Percentiles rank a stretch among this genome's conserved stretches.
phyloP scores from a whole-genome alignment of 2,113 vertebrate genomes.

The Oreochromis aureus region DNA sequence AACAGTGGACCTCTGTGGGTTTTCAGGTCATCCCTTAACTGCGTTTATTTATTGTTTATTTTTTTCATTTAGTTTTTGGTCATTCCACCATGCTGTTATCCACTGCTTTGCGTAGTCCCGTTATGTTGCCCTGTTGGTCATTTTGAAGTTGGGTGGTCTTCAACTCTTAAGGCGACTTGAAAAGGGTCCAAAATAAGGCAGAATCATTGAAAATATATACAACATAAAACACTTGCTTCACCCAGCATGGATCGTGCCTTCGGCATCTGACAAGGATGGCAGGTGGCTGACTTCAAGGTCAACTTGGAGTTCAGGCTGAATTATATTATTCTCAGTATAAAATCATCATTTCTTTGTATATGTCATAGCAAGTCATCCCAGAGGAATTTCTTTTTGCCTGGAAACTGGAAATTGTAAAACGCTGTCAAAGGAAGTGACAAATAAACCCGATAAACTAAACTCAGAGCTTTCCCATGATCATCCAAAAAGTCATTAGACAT shows the following conservation, averaged over 20 bases:
- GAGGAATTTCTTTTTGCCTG: not conserved
- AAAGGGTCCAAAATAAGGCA: not conserved
- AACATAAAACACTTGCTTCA: not conserved
- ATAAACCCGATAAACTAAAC: not conserved
- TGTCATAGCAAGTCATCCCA: not conserved
- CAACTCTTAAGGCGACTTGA: not conserved
- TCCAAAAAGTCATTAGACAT: not conserved
- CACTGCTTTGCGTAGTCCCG: not conserved
- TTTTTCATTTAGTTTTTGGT: not conserved
- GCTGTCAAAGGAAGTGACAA: not conserved
- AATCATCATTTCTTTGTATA: not conserved
- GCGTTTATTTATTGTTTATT: not conserved
- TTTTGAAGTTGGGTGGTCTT: not conserved
- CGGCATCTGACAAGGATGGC: not conserved
- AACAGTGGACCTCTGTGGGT: not conserved
- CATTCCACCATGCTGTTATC: not conserved
- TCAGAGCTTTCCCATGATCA: fast-evolving
- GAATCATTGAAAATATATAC: fast-evolving
- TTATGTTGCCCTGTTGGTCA: fast-evolving
- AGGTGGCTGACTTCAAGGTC: not conserved
- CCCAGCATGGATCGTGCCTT: not conserved
- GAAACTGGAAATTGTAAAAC: not conserved
- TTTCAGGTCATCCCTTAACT: fast-evolving
- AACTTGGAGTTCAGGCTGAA: not conserved
- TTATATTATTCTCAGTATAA: not conserved